Conservation (phyloP, 2,113 vertebrate genomes). For the Neodontobutis hainanensis region DNA sequence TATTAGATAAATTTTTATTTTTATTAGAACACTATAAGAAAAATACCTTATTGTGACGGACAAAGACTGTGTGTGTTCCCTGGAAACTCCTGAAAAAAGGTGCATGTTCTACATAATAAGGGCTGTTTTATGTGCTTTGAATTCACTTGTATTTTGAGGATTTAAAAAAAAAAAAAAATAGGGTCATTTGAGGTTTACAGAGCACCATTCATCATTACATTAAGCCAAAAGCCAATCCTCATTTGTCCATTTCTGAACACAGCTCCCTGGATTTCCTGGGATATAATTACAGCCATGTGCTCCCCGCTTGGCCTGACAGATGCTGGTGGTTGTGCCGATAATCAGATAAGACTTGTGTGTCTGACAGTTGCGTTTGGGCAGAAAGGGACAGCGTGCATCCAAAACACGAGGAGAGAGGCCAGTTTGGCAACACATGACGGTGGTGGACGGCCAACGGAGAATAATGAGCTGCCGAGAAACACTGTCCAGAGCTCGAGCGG, state of each 20-base stretch:
- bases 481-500: conserved; percentile 21
- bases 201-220: background rate
- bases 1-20: too few relatives aligned
- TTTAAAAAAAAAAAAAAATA: background rate
- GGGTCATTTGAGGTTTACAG: background rate
- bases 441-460: conserved; percentile 14
- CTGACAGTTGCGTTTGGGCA: conserved; percentile 11
- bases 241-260: background rate
- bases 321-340: background rate
- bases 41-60: too few relatives aligned
- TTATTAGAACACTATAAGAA: too few relatives aligned
- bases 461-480: conserved; percentile 39
- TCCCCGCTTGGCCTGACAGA: too few relatives aligned
- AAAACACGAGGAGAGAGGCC: background rate
- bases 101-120: too few relatives aligned
- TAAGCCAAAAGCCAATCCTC: background rate
- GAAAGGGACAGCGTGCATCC: background rate
- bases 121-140: background rate
- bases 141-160: background rate
- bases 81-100: too few relatives aligned
- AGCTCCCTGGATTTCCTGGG: background rate
- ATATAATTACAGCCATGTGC: conserved; percentile 1
- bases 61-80: too few relatives aligned
- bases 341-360: conserved; percentile 5
- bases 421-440: conserved; percentile 30